Evolutionary conservation across 2,888 invertebrate species (phyloP).

Genomic region (Caenorhabditis imperialis): DNA sequence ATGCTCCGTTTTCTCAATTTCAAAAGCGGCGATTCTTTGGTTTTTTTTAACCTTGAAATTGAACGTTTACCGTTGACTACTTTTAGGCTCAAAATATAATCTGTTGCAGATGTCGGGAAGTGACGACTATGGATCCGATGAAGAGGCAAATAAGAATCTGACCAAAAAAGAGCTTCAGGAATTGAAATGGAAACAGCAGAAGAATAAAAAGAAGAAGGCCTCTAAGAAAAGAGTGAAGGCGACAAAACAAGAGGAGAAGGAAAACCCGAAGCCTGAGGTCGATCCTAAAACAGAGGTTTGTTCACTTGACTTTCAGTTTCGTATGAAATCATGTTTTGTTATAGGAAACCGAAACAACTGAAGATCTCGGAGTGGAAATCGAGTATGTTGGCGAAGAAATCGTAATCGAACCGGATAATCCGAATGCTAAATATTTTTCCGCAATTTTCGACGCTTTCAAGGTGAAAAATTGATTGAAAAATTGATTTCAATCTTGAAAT

Average conservation of each 20-base stretch:
- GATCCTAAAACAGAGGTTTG: constrained; percentile 10
- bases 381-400: constrained; percentile 74
- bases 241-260: constrained; percentile 25
- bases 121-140: constrained; percentile 47
- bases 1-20: no score
- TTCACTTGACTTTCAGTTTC: not conserved
- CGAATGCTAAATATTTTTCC: constrained; percentile 69
- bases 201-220: constrained; percentile 76
- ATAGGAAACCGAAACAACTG: constrained; percentile 10
- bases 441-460: constrained; percentile 72
- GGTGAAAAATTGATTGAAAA: constrained; percentile 17
- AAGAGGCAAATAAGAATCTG: constrained; percentile 43
- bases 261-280: constrained; percentile 10
- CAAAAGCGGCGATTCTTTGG: no score
- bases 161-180: constrained; percentile 64
- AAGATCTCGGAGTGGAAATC: constrained; percentile 66
- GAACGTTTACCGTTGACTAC: no score
- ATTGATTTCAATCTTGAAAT: not conserved
- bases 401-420: constrained; percentile 68
- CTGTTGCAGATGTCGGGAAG: constrained; percentile 29
- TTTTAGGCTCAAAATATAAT: no score
- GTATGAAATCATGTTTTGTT: not conserved
- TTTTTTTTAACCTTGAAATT: no score
- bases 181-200: constrained; percentile 52
- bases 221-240: constrained; percentile 70